Evolutionary conservation across 2,113 vertebrate species (phyloP), one percentile per base, ranked within the genome.

Genomic region (Gallinago undulata): DNA sequence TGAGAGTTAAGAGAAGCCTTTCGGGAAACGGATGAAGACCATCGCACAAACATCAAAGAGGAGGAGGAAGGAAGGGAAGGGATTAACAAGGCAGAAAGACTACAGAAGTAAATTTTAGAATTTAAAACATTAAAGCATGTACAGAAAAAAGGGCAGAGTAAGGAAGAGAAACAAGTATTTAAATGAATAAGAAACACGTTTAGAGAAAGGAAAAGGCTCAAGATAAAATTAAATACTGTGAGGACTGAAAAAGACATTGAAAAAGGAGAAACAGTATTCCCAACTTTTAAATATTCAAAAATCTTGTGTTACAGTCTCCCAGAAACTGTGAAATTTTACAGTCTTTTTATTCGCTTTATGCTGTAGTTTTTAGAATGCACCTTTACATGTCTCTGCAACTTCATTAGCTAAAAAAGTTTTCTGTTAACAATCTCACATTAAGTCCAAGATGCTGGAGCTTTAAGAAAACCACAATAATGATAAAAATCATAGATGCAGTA

Each of bases 31-130:
- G 91, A 92, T 83, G 89, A 87, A 95, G 94, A 93, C 86, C 94
- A 91, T 45, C 79, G 84, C 62, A 94, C 33, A 82, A 79, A 94
- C 94, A 93, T 97, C 91, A 96, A 96, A 96, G 90, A 89, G 74
- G 57, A 92, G 88, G 76, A 94, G 43, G 74, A 53, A 90, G 51
- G 69, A 56, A 90, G 78, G 47, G 83, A 91, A 87, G 70, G 86
- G 77, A 93, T 96, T 93, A 96, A 87, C 9, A 1, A 95, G 88
- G 87, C 74, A 73, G 78, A 87, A 59, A 10, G 72, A 68, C 68
- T 48, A 81, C 37, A 87, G 90, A 93, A 86, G 68, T 31, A 78
- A 18, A 66, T 84, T 84, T 79, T 31, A 82, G 73, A 81, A 74
- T 39, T 39, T 64, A 81, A 92, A 92, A 92, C 48, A 92, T 94